Conservation (phyloP, 1,140 invertebrate genomes). For the Lordiphosa clarofinis region DNA sequence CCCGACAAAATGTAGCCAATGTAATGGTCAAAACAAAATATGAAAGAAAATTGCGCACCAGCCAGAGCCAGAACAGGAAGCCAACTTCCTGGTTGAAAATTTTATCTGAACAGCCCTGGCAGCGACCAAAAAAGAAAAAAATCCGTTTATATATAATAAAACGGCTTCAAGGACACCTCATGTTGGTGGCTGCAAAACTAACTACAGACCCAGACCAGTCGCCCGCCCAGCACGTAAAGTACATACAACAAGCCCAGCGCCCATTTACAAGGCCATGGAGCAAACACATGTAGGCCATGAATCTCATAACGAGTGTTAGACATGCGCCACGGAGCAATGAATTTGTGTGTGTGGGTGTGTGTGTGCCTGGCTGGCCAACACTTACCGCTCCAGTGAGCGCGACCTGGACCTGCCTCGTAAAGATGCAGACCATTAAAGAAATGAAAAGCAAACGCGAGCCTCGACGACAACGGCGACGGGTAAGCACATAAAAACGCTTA, state of each 20-base stretch:
- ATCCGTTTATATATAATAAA: slow-evolving; percentile 76
- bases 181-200: slow-evolving; percentile 40
- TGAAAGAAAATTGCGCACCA: slow-evolving; percentile 48
- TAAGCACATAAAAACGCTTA: slow-evolving; percentile 73
- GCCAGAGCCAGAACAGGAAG: slow-evolving; percentile 51
- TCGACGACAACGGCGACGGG: slow-evolving; percentile 16
- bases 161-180: slow-evolving; percentile 69
- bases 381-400: slow-evolving; percentile 60
- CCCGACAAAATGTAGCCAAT: slow-evolving; percentile 66
- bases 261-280: slow-evolving; percentile 74
- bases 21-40: slow-evolving; percentile 69
- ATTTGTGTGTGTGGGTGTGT: slow-evolving; percentile 7
- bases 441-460: slow-evolving; percentile 65
- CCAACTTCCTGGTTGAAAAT: slow-evolving; percentile 71
- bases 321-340: slow-evolving; percentile 53
- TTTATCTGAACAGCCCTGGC: slow-evolving; percentile 58
- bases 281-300: slow-evolving; percentile 76
- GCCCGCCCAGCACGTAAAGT: slow-evolving; percentile 55
- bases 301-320: slow-evolving; percentile 75
- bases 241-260: slow-evolving; percentile 61
- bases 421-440: slow-evolving; percentile 74
- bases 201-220: slow-evolving; percentile 16
- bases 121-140: slow-evolving; percentile 26
- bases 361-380: slow-evolving; percentile 40
- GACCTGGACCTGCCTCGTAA: slow-evolving; percentile 63